Evolutionary conservation across 2,888 invertebrate genomes (phyloP).

Genomic region (Leucophenga montana): DNA sequence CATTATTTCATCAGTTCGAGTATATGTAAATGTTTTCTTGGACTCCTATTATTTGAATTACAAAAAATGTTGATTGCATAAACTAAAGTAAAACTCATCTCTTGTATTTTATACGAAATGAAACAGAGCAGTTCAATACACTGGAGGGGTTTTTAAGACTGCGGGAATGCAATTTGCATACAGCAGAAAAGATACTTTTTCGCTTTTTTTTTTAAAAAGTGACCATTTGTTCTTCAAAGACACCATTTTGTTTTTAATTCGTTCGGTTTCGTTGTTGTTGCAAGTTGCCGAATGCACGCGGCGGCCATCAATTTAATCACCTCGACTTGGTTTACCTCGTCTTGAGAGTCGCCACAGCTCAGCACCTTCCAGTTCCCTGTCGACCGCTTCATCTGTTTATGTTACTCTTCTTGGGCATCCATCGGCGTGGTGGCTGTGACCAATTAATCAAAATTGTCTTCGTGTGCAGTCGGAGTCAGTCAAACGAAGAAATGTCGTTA

Average conservation of each 20-base stretch:
- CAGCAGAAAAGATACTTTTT: no score
- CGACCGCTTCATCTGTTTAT: constrained; percentile 32
- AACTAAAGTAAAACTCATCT: no score
- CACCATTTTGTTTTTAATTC: constrained; percentile 43
- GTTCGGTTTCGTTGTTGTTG: constrained; percentile 14
- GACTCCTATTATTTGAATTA: no score
- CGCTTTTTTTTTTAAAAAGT: no score
- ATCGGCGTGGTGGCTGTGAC: constrained; percentile 46
- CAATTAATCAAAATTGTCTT: constrained; percentile 73
- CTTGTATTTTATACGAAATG: no score
- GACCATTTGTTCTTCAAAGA: background rate
- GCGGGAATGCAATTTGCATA: no score
- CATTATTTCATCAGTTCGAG: no score
- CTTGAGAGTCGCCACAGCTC: constrained; percentile 3
- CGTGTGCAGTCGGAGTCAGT: constrained; percentile 66
- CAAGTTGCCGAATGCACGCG: constrained; percentile 31
- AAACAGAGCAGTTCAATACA: no score
- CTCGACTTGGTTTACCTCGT: constrained; percentile 40
- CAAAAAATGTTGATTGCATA: no score
- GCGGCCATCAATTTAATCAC: constrained; percentile 46
- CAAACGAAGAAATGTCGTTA: constrained; percentile 71
- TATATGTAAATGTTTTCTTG: no score
- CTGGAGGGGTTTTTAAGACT: no score
- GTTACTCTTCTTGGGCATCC: no score
- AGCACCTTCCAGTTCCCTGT: constrained; percentile 15